These are phyloP conservation scores for Parelbella ahira DNA, from an alignment of 2,888 invertebrate genomes.

Conservation along the genomic window DNA sequence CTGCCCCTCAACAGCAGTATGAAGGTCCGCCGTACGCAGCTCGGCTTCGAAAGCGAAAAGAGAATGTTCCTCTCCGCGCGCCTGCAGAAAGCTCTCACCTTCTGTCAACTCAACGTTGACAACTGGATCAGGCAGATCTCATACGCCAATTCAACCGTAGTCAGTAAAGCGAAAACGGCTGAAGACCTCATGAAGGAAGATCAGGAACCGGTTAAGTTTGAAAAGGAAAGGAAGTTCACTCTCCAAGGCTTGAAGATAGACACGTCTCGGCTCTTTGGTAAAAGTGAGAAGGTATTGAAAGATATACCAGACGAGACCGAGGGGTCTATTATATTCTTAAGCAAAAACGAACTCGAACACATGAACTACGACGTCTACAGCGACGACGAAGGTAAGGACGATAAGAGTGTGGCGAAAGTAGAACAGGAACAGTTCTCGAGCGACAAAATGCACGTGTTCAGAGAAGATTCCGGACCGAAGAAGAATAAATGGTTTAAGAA, in stretches of 20 bases:
- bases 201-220: constrained; percentile 72
- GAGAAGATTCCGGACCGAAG: constrained; percentile 75
- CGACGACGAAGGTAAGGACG: constrained; percentile 73
- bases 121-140: constrained; percentile 83
- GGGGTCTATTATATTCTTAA: constrained; percentile 84
- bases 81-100: constrained; percentile 83
- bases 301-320: constrained; percentile 82
- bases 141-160: constrained; percentile 64
- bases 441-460: constrained; percentile 75
- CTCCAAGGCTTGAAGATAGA: constrained; percentile 75
- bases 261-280: constrained; percentile 71
- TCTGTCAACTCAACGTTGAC: constrained; percentile 83
- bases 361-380: constrained; percentile 80
- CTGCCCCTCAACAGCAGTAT: constrained; percentile 64
- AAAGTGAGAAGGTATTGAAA: constrained; percentile 74
- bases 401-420: constrained; percentile 61
- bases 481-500: constrained; percentile 85
- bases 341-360: constrained; percentile 83
- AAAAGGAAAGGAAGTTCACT: constrained; percentile 75
- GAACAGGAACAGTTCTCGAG: constrained; percentile 64
- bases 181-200: constrained; percentile 80
- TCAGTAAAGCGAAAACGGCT: constrained; percentile 67
- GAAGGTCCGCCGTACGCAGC: constrained; percentile 77
- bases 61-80: constrained; percentile 83
- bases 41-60: constrained; percentile 82